Percentiles rank a stretch among this genome's conserved stretches.
phyloP scores from a whole-genome alignment of 2,797 vertebrate genomes.

The Aplochiton taeniatus region DNA sequence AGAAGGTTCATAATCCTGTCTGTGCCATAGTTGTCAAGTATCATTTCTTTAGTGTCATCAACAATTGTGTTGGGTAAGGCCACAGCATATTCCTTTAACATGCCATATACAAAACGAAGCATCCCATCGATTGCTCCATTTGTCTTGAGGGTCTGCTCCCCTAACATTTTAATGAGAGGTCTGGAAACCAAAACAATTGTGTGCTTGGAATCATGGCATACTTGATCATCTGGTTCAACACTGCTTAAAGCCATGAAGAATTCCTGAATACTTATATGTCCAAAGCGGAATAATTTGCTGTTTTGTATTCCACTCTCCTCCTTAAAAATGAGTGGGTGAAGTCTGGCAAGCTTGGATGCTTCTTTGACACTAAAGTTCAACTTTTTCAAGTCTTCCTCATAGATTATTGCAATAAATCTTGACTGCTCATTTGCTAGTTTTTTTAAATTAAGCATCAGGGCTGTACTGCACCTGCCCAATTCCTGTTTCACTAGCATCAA shows the following conservation, averaged over 20 bases:
- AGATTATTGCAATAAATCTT: not conserved
- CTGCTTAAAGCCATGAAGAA: slow-evolving; percentile 40
- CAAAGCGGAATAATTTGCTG: slow-evolving; percentile 44
- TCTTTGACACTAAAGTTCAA: slow-evolving; percentile 24
- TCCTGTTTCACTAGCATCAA: not conserved
- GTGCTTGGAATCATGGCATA: no score
- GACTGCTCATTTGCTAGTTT: no score
- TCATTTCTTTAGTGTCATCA: slow-evolving; percentile 23
- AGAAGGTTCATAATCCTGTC: slow-evolving; percentile 17
- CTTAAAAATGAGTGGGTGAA: slow-evolving; percentile 41
- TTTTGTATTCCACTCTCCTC: slow-evolving; percentile 35
- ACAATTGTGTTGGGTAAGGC: slow-evolving; percentile 15
- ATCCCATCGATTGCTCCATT: slow-evolving; percentile 24
- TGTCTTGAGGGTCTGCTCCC: not conserved
- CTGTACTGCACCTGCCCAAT: not conserved
- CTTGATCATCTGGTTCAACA: no score
- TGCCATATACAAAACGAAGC: slow-evolving; percentile 51
- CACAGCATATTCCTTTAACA: slow-evolving; percentile 27
- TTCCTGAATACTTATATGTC: slow-evolving; percentile 44
- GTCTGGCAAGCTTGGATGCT: slow-evolving; percentile 25
- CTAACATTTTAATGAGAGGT: not conserved
- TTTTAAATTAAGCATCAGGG: no score
- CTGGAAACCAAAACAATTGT: no score
- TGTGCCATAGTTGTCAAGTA: slow-evolving; percentile 18
- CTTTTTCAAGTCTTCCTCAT: slow-evolving; percentile 16